These are phyloP conservation scores for Flexamia atlantica DNA, from an alignment of 2,888 invertebrate species.

Conservation along the genomic window DNA sequence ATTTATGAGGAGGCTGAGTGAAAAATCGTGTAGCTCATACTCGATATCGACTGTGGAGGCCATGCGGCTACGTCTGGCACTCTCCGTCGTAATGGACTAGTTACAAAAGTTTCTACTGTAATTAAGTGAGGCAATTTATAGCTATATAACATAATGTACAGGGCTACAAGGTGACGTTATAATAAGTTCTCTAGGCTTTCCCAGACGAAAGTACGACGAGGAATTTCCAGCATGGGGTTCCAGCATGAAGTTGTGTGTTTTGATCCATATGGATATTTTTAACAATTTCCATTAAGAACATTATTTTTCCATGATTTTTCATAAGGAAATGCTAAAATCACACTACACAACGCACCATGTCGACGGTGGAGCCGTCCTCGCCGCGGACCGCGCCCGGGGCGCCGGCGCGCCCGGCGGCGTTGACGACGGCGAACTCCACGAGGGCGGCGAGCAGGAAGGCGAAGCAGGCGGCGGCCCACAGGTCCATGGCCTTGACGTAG, in stretches of 20 bases:
- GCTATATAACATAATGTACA: too few relatives aligned
- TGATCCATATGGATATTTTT: too few relatives aligned
- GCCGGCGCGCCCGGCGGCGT: not conserved
- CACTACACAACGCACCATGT: not conserved
- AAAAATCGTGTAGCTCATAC: constrained; percentile 3
- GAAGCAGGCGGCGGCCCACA: constrained; percentile 36
- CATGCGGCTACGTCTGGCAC: not conserved
- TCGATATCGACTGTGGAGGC: constrained; percentile 1
- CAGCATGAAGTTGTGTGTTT: too few relatives aligned
- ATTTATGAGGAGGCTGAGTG: constrained; percentile 13
- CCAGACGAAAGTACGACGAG: too few relatives aligned
- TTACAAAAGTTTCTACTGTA: too few relatives aligned
- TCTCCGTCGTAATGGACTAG: not conserved
- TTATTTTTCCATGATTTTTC: too few relatives aligned
- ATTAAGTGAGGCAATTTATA: too few relatives aligned
- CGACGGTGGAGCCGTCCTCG: constrained; percentile 32
- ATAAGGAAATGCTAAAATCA: too few relatives aligned
- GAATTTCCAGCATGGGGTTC: too few relatives aligned
- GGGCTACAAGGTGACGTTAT: too few relatives aligned
- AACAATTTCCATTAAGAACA: too few relatives aligned
- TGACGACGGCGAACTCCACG: constrained; percentile 45
- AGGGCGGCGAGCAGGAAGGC: constrained; percentile 41
- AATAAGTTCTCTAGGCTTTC: too few relatives aligned
- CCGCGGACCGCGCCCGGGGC: not conserved
- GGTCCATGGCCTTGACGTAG: constrained; percentile 47